Percentiles rank a stretch among this genome's conserved stretches.
phyloP scores from a whole-genome alignment of 2,888 invertebrate genomes.

The Dynastes maya region DNA sequence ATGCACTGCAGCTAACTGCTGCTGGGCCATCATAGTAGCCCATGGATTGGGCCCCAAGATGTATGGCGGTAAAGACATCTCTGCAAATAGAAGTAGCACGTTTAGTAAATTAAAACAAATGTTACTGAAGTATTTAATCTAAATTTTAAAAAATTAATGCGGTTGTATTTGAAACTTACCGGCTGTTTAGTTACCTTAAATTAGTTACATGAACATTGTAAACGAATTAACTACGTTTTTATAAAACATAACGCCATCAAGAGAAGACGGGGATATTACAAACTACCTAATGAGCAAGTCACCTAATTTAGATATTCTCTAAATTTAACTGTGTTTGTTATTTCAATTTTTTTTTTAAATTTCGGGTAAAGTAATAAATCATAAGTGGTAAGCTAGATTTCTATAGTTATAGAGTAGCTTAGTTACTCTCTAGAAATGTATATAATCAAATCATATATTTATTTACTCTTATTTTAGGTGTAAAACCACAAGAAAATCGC shows the following conservation, averaged over 20 bases:
- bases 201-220: background rate
- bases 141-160: background rate
- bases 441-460: too few species aligned
- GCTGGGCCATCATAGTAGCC: constrained; percentile 93
- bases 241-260: background rate
- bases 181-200: background rate
- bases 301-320: background rate
- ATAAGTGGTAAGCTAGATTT: too few species aligned
- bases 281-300: background rate
- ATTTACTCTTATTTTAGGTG: too few species aligned
- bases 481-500: too few species aligned
- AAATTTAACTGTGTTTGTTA: too few species aligned
- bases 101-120: background rate
- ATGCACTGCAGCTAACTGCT: constrained; percentile 80
- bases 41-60: constrained; percentile 85
- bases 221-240: constrained; percentile 27
- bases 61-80: constrained; percentile 87
- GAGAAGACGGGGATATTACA: too few species aligned
- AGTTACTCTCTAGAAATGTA: too few species aligned
- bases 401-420: too few species aligned
- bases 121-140: background rate
- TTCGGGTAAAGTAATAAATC: too few species aligned
- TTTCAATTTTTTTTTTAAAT: too few species aligned
- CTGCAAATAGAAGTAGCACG: constrained; percentile 15
- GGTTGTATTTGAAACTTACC: background rate